Percentiles rank a stretch among this genome's conserved stretches.
Evolutionary conservation across 2,113 vertebrate genomes (phyloP).

Genomic region (Pungitius pungitius): DNA sequence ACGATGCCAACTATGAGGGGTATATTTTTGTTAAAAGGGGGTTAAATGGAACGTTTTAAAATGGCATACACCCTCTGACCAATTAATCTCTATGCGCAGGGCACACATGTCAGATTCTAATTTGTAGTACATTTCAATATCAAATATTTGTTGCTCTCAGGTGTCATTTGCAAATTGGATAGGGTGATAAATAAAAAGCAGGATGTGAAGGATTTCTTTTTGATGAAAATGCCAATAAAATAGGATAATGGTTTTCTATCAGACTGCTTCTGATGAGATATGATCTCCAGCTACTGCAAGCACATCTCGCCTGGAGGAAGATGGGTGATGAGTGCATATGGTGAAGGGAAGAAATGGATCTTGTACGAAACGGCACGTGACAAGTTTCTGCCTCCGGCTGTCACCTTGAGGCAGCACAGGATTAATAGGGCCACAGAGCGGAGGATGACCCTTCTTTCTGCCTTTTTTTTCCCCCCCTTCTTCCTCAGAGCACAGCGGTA

Average conservation of each 20-base stretch:
- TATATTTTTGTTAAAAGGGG: not conserved
- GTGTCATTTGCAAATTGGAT: not conserved
- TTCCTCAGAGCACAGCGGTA: slow-evolving; percentile 28
- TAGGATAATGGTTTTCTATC: slow-evolving; percentile 28
- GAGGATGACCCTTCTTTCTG: slow-evolving; percentile 35
- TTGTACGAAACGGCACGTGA: slow-evolving; percentile 48
- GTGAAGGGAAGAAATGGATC: slow-evolving; percentile 61
- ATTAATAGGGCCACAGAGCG: slow-evolving; percentile 61
- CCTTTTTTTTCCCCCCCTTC: slow-evolving; percentile 11
- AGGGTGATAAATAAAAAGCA: not conserved
- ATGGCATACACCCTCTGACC: not conserved
- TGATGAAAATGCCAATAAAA: not conserved
- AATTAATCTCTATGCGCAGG: not conserved
- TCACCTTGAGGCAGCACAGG: slow-evolving; percentile 61
- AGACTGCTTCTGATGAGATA: slow-evolving; percentile 33
- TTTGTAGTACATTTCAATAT: not conserved
- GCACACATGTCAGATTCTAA: not conserved
- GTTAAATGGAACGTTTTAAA: not conserved
- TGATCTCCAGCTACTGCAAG: slow-evolving; percentile 36
- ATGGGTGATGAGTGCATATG: slow-evolving; percentile 58
- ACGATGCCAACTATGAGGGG: not conserved
- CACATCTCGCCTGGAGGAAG: slow-evolving; percentile 39
- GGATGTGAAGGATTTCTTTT: not conserved
- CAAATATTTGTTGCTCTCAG: not conserved
- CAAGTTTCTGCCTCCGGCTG: slow-evolving; percentile 54